Conservation (phyloP, 2,888 invertebrate genomes). For the Alsophila aescularia region DNA sequence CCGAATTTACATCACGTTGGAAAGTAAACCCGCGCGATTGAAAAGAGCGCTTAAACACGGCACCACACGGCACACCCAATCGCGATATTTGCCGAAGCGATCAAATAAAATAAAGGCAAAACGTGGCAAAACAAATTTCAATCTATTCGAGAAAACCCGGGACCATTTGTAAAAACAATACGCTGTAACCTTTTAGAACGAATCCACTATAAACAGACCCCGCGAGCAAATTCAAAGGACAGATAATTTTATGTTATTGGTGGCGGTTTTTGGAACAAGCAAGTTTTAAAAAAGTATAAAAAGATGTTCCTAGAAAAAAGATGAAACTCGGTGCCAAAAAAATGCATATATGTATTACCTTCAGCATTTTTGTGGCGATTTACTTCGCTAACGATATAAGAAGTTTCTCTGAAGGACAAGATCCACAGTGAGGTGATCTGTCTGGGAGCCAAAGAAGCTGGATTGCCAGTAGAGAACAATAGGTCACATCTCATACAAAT, state of each 20-base stretch:
- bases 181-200: conserved; percentile 55
- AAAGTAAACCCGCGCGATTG: conserved; percentile 23
- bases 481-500: too few species aligned
- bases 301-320: too few species aligned
- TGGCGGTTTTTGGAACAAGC: too few species aligned
- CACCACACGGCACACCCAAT: conserved; percentile 15
- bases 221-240: not conserved
- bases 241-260: too few species aligned
- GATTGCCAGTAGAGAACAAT: too few species aligned
- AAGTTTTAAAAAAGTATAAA: not conserved
- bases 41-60: conserved; percentile 3
- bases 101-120: conserved; percentile 71
- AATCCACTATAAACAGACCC: conserved; percentile 42
- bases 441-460: too few species aligned
- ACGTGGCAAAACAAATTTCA: conserved; percentile 66
- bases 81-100: conserved; percentile 48
- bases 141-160: conserved; percentile 53
- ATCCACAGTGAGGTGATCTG: too few species aligned
- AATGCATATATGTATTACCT: too few species aligned
- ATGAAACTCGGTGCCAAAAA: too few species aligned
- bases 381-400: too few species aligned
- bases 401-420: too few species aligned
- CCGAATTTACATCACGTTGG: conserved; percentile 13
- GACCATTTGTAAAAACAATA: conserved; percentile 73
- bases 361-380: too few species aligned